Conservation (phyloP, 2,113 vertebrate species). For the Marcusenius ussheri region DNA sequence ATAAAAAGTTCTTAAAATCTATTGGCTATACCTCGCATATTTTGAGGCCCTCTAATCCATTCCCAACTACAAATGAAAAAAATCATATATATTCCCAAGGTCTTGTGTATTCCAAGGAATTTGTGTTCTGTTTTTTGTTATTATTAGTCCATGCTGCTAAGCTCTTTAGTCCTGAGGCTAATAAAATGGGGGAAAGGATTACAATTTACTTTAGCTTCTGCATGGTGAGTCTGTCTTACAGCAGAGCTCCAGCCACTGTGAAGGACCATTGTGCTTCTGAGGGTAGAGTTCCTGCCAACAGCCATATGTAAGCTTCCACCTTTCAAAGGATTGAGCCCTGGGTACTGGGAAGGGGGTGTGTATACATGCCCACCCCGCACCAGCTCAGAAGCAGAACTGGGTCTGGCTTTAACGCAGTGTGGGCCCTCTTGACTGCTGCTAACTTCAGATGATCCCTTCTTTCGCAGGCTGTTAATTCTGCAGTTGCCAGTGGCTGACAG, state of each 20-base stretch:
- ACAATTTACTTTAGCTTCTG: constrained; percentile 62
- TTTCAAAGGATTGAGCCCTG: constrained; percentile 44
- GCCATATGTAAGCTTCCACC: constrained; percentile 38
- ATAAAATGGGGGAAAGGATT: constrained; percentile 68
- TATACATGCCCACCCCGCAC: constrained; percentile 30
- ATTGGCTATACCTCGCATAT: constrained; percentile 68
- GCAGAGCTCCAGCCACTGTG: background rate
- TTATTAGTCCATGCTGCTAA: constrained; percentile 58
- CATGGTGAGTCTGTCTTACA: constrained; percentile 56
- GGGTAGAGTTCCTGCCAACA: constrained; percentile 40
- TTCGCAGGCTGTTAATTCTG: constrained; percentile 41
- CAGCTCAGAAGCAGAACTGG: constrained; percentile 25
- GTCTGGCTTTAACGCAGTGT: constrained; percentile 1
- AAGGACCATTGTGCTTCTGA: constrained; percentile 55
- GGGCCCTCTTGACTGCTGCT: constrained; percentile 9
- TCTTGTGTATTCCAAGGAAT: constrained; percentile 56
- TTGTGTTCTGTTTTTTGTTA: constrained; percentile 47
- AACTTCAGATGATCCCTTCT: constrained; percentile 1
- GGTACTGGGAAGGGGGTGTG: constrained; percentile 35
- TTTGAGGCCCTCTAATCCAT: constrained; percentile 69
- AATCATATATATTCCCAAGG: constrained; percentile 48
- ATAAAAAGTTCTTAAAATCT: constrained; percentile 56
- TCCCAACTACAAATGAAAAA: constrained; percentile 46
- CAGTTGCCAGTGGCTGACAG: constrained; percentile 42
- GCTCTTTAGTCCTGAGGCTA: constrained; percentile 67